Evolutionary conservation across 1,140 invertebrate species (phyloP).

Genomic region (Luehdorfia chinensis): DNA sequence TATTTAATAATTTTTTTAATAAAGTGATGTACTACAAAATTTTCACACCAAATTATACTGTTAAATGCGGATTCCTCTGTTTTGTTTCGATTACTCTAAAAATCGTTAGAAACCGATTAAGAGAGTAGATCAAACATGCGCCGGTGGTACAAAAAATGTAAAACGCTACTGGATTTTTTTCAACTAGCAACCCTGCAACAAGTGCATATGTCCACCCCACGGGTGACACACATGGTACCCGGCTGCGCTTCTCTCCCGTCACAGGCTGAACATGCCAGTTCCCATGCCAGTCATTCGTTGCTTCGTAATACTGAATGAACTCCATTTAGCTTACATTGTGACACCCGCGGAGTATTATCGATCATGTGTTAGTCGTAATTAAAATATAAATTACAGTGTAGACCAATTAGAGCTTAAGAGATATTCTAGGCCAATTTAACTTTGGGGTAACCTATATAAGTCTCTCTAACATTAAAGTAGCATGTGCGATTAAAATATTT

Average conservation of each 20-base stretch:
- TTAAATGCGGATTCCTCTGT: no score
- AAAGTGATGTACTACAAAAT: no score
- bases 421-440: no score
- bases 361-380: neutral
- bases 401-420: no score
- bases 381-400: no score
- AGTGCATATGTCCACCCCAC: slow-evolving; percentile 46
- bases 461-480: no score
- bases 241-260: slow-evolving; percentile 31
- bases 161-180: slow-evolving; percentile 15
- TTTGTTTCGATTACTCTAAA: no score
- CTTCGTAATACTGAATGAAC: neutral
- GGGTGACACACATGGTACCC: slow-evolving; percentile 41
- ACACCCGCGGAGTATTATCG: neutral
- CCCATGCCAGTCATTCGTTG: slow-evolving; percentile 10
- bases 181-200: slow-evolving; percentile 31
- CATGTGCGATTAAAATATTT: no score
- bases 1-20: no score
- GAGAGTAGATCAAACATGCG: neutral
- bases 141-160: slow-evolving; percentile 2
- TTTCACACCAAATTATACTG: no score
- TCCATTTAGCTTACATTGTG: neutral
- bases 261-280: neutral
- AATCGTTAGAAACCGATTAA: slow-evolving; percentile 13
- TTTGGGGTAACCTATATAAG: no score